phyloP scores from a whole-genome alignment of 2,113 vertebrate genomes.

The Anguilla rostrata region DNA sequence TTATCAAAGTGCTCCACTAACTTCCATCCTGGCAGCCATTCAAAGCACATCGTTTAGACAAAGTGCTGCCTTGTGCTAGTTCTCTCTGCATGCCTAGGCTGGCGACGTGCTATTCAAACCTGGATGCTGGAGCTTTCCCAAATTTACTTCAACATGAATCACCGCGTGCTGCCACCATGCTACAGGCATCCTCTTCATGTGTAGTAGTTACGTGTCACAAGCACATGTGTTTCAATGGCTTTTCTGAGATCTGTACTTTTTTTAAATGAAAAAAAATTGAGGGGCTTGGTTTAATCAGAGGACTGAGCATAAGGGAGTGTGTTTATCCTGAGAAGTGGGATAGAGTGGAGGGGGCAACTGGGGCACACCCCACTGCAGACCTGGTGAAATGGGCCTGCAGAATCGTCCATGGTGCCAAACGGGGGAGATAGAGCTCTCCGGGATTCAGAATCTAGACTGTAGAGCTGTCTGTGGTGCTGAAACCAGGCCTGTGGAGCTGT shows the following conservation, averaged over 20 bases:
- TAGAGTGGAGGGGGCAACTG: neutral
- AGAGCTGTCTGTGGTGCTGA: slow-evolving; percentile 1
- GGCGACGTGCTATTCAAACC: neutral
- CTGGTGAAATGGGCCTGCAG: too few relatives aligned
- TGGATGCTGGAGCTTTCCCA: neutral
- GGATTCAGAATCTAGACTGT: neutral
- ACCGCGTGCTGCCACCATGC: neutral
- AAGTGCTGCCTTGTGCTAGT: neutral
- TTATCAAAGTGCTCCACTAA: slow-evolving; percentile 25
- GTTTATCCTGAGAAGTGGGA: neutral
- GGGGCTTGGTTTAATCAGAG: neutral
- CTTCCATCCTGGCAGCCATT: slow-evolving; percentile 15
- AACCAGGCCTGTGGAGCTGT: too few relatives aligned
- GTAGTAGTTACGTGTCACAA: neutral
- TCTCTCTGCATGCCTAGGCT: neutral
- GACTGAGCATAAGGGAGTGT: neutral
- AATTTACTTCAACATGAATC: neutral
- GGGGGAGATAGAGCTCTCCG: neutral
- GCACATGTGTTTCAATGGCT: neutral
- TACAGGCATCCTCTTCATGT: neutral
- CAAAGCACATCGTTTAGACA: slow-evolving; percentile 8
- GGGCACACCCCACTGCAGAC: too few relatives aligned
- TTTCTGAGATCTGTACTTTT: neutral
- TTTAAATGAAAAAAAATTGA: too few relatives aligned
- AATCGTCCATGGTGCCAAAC: too few relatives aligned